Conservation (phyloP, 2,888 invertebrate species). For the Leuctra nigra region DNA sequence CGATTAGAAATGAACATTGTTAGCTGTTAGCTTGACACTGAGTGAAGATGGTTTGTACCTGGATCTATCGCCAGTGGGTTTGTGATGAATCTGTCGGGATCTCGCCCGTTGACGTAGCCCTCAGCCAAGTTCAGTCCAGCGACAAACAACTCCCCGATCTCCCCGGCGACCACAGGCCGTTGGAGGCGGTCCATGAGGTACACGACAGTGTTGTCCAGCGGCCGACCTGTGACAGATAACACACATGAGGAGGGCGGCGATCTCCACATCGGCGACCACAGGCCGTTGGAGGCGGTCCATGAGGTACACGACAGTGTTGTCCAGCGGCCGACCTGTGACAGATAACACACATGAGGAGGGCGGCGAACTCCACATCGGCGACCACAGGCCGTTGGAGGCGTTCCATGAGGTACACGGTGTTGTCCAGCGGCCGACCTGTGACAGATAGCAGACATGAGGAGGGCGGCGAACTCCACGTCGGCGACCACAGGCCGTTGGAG, state of each 20-base stretch:
- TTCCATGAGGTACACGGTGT: slow-evolving; percentile 76
- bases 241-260: too few relatives aligned
- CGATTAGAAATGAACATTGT: too few relatives aligned
- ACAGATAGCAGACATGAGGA: slow-evolving; percentile 14
- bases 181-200: slow-evolving; percentile 72
- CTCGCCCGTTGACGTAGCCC: slow-evolving; percentile 72
- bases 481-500: slow-evolving; percentile 63
- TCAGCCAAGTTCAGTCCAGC: slow-evolving; percentile 72
- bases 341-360: background rate
- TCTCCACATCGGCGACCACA: slow-evolving; percentile 60
- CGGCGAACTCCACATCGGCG: too few relatives aligned
- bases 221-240: slow-evolving; percentile 49
- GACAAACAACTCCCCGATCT: slow-evolving; percentile 76
- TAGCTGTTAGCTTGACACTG: too few relatives aligned
- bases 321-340: slow-evolving; percentile 59
- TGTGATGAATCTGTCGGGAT: slow-evolving; percentile 64
- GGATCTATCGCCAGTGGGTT: slow-evolving; percentile 64
- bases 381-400: slow-evolving; percentile 63
- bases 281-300: slow-evolving; percentile 67
- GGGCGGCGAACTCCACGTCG: too few relatives aligned
- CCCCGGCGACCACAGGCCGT: slow-evolving; percentile 62
- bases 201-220: slow-evolving; percentile 71
- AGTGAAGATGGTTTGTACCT: too few relatives aligned
- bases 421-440: slow-evolving; percentile 67
- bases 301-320: slow-evolving; percentile 75